Evolutionary conservation across 2,888 invertebrate species (phyloP), one percentile per base, ranked within the genome.

Genomic region (Phortica magna): DNA sequence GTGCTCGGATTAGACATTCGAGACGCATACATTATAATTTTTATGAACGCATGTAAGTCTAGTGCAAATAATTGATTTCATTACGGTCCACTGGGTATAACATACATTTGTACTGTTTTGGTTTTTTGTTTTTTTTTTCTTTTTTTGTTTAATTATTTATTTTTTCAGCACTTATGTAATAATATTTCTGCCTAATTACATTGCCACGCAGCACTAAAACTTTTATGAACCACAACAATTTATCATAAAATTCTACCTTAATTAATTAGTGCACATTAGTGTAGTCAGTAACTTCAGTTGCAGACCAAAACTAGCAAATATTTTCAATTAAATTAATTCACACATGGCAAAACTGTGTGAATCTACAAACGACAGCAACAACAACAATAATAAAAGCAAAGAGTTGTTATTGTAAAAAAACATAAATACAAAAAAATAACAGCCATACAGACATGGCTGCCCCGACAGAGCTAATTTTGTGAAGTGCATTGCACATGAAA

Each of bases 171-270:
- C 61, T 61, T 12, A 12, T 9, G 14, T 9, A 48, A 48, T 12
- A 48, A 48, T 48, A 48, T 14, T 48, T 9, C 14, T 48, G 48
- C 31, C 31, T 4, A 31, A 31, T 31, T 31, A 31, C 31, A 31
- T 31, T 31, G 48, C 48, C 9, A 48, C 48, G 48, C 48, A 31
- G 31, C 48, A 48, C 48, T 48, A 48, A 48, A 48, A 48, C 10
- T 48, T 48, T 48, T 2, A 48, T 48, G 48, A 48, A 48, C 48
- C 48, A 19, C 5, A 9, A 61, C 61, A 61, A 61, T 61, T 61
- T 61, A 61, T 61, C 61, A 61, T 61, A 61, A 61, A 61, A 61
- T 61, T 61, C 22, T 19, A 61, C 61, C 61, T 61, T 65, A 65
- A 65, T 65, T 65, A 65, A 65, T 65, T 65, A 65, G 65, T 14